Evolutionary conservation across 2,113 vertebrate genomes (phyloP).

Genomic region (Carassius gibelio): DNA sequence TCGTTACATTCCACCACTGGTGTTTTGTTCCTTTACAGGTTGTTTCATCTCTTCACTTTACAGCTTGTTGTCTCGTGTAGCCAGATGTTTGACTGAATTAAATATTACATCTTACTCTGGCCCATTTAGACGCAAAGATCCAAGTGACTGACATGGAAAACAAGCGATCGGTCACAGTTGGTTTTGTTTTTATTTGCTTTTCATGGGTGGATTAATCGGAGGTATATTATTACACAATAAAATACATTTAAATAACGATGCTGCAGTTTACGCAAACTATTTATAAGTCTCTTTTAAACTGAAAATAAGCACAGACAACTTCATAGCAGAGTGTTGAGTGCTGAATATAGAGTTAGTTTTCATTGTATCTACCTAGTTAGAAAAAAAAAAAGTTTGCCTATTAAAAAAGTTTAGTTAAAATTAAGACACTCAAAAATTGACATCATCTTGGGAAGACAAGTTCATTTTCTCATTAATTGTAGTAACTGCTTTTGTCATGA

Average conservation of each 20-base stretch:
- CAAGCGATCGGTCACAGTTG: background rate
- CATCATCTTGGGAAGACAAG: no score
- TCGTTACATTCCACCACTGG: no score
- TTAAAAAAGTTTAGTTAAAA: no score
- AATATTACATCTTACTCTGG: background rate
- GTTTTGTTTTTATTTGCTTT: background rate
- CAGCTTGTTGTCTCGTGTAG: background rate
- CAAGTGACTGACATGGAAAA: background rate
- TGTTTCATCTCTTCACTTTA: background rate
- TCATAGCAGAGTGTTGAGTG: background rate
- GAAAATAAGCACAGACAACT: background rate
- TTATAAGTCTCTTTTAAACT: background rate
- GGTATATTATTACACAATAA: background rate
- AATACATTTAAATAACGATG: no score
- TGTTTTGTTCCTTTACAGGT: constrained; percentile 37
- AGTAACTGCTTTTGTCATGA: no score
- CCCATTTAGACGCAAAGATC: background rate
- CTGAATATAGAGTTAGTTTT: no score
- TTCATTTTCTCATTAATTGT: no score
- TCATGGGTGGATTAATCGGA: background rate
- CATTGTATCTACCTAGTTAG: no score
- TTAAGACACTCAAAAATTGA: no score
- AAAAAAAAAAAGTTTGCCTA: no score
- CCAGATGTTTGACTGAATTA: background rate
- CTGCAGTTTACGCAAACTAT: background rate